Evolutionary conservation across 2,888 invertebrate genomes (phyloP).

Genomic region (Spialia ferax): DNA sequence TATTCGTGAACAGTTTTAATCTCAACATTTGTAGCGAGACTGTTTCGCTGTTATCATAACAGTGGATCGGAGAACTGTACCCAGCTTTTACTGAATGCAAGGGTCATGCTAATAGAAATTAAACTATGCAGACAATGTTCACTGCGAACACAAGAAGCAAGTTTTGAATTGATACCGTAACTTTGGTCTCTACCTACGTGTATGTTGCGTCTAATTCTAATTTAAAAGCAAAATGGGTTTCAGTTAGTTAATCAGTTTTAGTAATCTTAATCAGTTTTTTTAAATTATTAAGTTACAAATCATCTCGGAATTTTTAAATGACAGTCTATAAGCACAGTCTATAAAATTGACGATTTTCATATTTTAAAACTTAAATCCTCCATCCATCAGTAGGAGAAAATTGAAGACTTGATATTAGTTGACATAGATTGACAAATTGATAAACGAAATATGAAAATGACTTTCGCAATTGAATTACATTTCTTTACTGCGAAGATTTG

Average conservation of each 20-base stretch:
- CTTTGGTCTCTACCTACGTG: background rate
- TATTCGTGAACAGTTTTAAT: slow-evolving; percentile 2
- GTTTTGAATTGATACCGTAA: background rate
- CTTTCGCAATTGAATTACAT: background rate
- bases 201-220: background rate
- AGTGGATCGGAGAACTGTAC: slow-evolving; percentile 50
- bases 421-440: background rate
- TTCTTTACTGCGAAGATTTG: background rate
- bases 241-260: too few relatives aligned
- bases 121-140: slow-evolving; percentile 26
- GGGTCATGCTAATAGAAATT: slow-evolving; percentile 27
- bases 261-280: too few relatives aligned
- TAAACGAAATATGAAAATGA: background rate
- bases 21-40: slow-evolving; percentile 18
- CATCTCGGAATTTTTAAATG: too few relatives aligned
- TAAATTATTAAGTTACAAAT: too few relatives aligned
- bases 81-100: slow-evolving; percentile 17
- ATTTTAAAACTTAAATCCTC: too few relatives aligned
- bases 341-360: too few relatives aligned
- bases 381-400: too few relatives aligned
- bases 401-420: too few relatives aligned
- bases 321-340: too few relatives aligned
- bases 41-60: slow-evolving; percentile 46
- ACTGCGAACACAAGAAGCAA: background rate
- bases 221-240: too few relatives aligned